phyloP scores from a whole-genome alignment of 2,113 vertebrate genomes.

The Galemys pyrenaicus region DNA sequence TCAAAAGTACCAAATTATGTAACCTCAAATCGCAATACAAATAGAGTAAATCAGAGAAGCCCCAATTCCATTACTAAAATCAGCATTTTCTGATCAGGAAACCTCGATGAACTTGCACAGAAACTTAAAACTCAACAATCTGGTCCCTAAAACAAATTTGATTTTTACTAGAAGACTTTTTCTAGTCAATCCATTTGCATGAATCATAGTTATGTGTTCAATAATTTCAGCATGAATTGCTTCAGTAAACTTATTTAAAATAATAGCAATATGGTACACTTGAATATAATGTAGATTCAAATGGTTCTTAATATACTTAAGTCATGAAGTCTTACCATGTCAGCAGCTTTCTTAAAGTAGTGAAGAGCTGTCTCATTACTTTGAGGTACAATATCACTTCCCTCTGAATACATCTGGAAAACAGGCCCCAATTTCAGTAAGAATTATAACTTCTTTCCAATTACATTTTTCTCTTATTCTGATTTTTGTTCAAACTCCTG shows the following conservation, averaged over 20 bases:
- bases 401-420: constrained; percentile 97
- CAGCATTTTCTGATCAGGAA: constrained; percentile 31
- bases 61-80: constrained; percentile 25
- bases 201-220: constrained; percentile 9
- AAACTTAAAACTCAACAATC: constrained; percentile 3
- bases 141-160: neutral
- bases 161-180: neutral
- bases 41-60: neutral
- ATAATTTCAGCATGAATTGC: neutral
- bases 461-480: neutral
- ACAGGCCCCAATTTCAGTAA: constrained; percentile 63
- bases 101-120: constrained; percentile 7
- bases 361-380: constrained; percentile 97
- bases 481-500: neutral
- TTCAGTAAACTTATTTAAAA: neutral
- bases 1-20: neutral
- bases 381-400: constrained; percentile 94
- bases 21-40: neutral
- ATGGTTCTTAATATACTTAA: neutral
- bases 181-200: constrained; percentile 24
- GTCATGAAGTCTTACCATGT: constrained; percentile 89
- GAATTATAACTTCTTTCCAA: neutral
- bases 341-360: constrained; percentile 98
- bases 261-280: neutral
- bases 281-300: neutral